Conservation (phyloP, 2,888 invertebrate genomes). For the Lottia gigantea region DNA sequence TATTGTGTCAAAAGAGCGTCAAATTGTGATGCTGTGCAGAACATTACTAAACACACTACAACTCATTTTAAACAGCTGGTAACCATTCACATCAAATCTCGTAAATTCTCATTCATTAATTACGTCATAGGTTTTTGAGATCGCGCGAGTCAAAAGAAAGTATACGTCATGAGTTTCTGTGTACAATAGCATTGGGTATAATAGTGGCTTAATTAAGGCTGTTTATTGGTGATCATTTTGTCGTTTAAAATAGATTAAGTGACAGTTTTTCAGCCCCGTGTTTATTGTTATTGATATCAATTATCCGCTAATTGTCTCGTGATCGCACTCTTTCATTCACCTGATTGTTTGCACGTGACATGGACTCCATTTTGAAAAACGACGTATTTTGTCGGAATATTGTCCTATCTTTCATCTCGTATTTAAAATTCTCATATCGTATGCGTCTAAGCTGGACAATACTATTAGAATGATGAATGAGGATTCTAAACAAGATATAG, state of each 20-base stretch:
- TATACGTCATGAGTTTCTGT: conserved; percentile 8
- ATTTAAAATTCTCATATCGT: not conserved
- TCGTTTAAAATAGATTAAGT: conserved; percentile 22
- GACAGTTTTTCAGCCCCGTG: conserved; percentile 13
- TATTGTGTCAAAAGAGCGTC: not conserved
- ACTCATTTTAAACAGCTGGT: not conserved
- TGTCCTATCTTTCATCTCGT: not conserved
- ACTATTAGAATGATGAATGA: conserved; percentile 5
- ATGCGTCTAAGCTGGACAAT: not conserved
- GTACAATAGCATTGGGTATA: not conserved
- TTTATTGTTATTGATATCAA: conserved; percentile 24
- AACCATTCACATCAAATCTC: not conserved
- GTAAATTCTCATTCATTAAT: not conserved
- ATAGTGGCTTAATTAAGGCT: conserved; percentile 7
- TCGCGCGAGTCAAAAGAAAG: conserved; percentile 9
- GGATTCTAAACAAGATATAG: not conserved
- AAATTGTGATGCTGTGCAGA: not conserved
- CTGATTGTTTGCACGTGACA: conserved; percentile 21
- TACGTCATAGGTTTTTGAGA: conserved; percentile 1
- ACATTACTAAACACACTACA: conserved; percentile 4
- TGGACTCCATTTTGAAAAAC: not conserved
- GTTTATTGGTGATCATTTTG: conserved; percentile 16
- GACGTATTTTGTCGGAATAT: not conserved
- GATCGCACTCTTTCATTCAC: conserved; percentile 19
- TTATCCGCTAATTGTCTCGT: conserved; percentile 23